These are phyloP conservation scores for Cactoblastis cactorum DNA, from an alignment of 2,888 invertebrate genomes.

Conservation along the genomic window DNA sequence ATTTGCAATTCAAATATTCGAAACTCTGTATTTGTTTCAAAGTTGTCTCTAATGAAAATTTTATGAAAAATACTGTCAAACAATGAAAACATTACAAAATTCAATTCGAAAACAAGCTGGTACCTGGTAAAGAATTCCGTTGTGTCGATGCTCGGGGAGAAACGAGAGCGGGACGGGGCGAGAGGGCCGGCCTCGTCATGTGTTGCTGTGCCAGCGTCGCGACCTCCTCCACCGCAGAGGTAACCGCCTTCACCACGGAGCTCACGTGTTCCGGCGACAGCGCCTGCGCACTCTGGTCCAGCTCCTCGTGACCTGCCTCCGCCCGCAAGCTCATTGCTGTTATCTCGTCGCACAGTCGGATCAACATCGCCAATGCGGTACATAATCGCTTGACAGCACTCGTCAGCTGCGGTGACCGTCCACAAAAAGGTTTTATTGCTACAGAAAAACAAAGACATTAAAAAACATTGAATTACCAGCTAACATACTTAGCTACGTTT, in stretches of 20 bases:
- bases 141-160: constrained; percentile 71
- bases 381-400: constrained; percentile 93
- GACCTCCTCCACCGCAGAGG: constrained; percentile 65
- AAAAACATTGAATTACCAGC: too few relatives aligned
- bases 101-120: too few relatives aligned
- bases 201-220: constrained; percentile 91
- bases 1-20: background rate
- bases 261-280: constrained; percentile 64
- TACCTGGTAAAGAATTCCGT: constrained; percentile 73
- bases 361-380: constrained; percentile 90
- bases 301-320: constrained; percentile 59
- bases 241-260: constrained; percentile 62
- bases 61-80: background rate
- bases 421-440: constrained; percentile 76
- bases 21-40: background rate
- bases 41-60: background rate
- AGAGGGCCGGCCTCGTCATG: constrained; percentile 80
- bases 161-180: constrained; percentile 65
- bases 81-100: too few relatives aligned
- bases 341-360: constrained; percentile 94
- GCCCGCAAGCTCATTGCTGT: constrained; percentile 86
- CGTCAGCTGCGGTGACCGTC: constrained; percentile 82
- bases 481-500: too few relatives aligned
- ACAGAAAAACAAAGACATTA: constrained; percentile 29
- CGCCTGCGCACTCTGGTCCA: constrained; percentile 55